Evolutionary conservation across 2,797 vertebrate genomes (phyloP), one percentile per base, ranked within the genome.

Genomic region (Smutsia gigantea): DNA sequence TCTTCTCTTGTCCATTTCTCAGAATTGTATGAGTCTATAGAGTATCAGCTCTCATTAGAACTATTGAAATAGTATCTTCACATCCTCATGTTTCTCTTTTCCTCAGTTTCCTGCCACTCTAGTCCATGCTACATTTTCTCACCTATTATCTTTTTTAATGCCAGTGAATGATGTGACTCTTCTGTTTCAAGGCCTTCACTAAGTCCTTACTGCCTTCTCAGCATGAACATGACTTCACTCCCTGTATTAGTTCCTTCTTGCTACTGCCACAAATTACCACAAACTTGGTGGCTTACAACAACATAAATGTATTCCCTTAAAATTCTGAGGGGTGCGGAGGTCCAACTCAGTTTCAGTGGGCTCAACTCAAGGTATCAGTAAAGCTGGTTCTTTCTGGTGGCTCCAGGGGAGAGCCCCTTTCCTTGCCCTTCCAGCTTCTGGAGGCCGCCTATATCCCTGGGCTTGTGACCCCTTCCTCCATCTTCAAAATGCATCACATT

Each of bases 111-210:
- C 63, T 92, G n/a, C 77, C n/a, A 27, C 63, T 77, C 19, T 59
- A 57, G 21, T 92, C 27, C 29, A 18, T 84, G 77, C 81, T 78
- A 18, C 34, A 9, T 37, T 46, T 82, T 39, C 57, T 66, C 71
- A 82, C 87, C 78, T 93, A 69, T 53, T 90, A 72, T 29, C 77
- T 63, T 95, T 89, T 82, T n/a, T 23, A 84, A 77, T 87, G 39
- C 46, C 25, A 10, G 46, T 64, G 87, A 57, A 63, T 34, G 63
- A 29, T 14, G 13, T 59, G 42, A 1, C 57, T 86, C 39, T 55
- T 82, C 69, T 68, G 61, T 90, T 63, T 46, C 55, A 95, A 85
- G 85, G 42, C 53, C 29, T 46, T 81, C 23, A 10, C 46, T 84
- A 23, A 90, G 9, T 77, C 19, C 39, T 68, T 13, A 21, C 53